Evolutionary conservation across 2,797 vertebrate genomes (phyloP), one percentile per base, ranked within the genome.

Genomic region (Todus mexicanus): DNA sequence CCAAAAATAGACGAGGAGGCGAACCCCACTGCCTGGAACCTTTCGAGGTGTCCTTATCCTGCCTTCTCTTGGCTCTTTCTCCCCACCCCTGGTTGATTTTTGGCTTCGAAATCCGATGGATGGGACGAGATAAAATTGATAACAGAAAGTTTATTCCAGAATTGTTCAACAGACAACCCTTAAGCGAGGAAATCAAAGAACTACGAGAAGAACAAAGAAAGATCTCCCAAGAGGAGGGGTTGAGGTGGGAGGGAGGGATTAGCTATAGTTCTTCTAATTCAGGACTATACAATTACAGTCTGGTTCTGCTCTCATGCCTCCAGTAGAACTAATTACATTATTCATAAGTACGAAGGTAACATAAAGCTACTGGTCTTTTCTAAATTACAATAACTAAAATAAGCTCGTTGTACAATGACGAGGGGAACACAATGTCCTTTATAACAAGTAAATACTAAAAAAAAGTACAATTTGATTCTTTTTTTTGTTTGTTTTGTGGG

Each of bases 131-230:
- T 95, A 96, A 97, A 98, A 98, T 97, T 98, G 98, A 98, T 98
- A 99, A 98, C 98, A 98, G 98, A 99, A 99, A 98, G 98, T 99
- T 99, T 99, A 99, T 99, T 99, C 98, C 98, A 99, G 98, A 99
- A 99, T 99, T 98, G 98, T 97, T 98, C 96, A 93, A 98, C 98
- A 99, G 98, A 98, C 98, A 99, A 98, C 98, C 98, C 98, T 99
- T 98, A 97, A 98, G 98, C 97, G 97, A 99, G 98, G 97, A 66
- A 98, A 99, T 48, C 83, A 99, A 98, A 96, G 97, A 98, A 97
- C 98, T 98, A 99, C 98, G 97, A 4, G 59, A 99, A 99, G 98
- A 98, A 98, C 98, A 99, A 99, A 99, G 97, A 95, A 98, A 98
- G 95, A 96, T 97, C 97, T 98, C 97, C 96, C 95, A 98, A 98